phyloP scores from a whole-genome alignment of 2,797 vertebrate species.

The Simalia tracyae region DNA sequence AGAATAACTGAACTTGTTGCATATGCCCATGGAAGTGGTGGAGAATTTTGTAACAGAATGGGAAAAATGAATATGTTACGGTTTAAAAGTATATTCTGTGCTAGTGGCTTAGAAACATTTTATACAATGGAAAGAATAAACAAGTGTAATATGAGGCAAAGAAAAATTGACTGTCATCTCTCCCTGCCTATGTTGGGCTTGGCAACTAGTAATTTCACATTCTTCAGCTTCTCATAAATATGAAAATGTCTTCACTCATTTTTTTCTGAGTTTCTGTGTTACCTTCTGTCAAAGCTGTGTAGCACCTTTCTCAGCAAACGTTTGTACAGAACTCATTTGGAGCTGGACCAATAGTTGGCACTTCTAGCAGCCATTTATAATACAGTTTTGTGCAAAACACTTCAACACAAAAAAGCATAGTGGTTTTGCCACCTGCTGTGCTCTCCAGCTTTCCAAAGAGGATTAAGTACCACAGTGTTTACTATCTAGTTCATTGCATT shows the following conservation, averaged over 20 bases:
- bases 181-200: not conserved
- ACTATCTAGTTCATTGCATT: conserved; percentile 4
- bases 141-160: not conserved
- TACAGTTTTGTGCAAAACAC: conserved; percentile 16
- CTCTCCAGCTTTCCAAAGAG: conserved; percentile 19
- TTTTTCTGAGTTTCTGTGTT: not conserved
- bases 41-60: not conserved
- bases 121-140: not conserved
- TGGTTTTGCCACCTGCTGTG: conserved; percentile 24
- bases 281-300: not conserved
- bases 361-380: not conserved
- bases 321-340: not conserved
- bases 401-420: conserved; percentile 21
- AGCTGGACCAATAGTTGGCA: not conserved
- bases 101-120: not conserved
- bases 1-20: too few species aligned
- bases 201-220: not conserved
- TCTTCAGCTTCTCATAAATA: not conserved
- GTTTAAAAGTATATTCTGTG: not conserved
- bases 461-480: conserved; percentile 32
- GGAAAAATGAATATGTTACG: not conserved
- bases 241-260: not conserved
- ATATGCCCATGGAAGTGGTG: too few species aligned
- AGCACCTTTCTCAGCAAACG: conserved; percentile 1
- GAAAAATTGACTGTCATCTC: not conserved